These are phyloP conservation scores for Ecliptopera silaceata DNA, from an alignment of 2,888 invertebrate species.

Conservation along the genomic window DNA sequence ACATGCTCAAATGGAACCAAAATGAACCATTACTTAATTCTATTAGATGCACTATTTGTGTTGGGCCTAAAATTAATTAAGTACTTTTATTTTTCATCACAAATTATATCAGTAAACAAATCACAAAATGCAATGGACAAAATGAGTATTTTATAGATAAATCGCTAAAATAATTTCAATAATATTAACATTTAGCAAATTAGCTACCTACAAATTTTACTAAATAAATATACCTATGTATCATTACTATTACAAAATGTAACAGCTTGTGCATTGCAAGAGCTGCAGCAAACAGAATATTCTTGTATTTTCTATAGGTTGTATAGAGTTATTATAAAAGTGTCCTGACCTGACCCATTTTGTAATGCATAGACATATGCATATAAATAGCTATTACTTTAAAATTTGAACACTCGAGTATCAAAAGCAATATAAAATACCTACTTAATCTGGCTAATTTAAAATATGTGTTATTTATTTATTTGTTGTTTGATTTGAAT, in stretches of 20 bases:
- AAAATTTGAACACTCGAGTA: slow-evolving; percentile 47
- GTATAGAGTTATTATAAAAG: slow-evolving; percentile 15
- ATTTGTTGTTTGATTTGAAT: slow-evolving; percentile 18
- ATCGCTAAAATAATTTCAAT: slow-evolving; percentile 19
- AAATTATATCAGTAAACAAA: slow-evolving; percentile 30
- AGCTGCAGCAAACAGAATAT: slow-evolving; percentile 13
- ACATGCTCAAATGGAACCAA: slow-evolving; percentile 56
- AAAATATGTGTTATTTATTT: slow-evolving; percentile 29
- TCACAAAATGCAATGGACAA: slow-evolving; percentile 55
- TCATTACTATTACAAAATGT: slow-evolving; percentile 25
- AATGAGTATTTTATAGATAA: slow-evolving; percentile 48
- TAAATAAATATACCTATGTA: slow-evolving; percentile 41
- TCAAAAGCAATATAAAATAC: slow-evolving; percentile 18
- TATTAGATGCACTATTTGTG: slow-evolving; percentile 47
- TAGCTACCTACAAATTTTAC: slow-evolving; percentile 70
- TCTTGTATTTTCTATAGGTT: slow-evolving; percentile 13
- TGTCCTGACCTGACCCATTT: slow-evolving; percentile 1
- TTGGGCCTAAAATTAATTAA: slow-evolving; percentile 59
- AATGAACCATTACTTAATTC: slow-evolving; percentile 49
- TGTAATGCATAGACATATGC: slow-evolving; percentile 9
- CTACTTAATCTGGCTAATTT: slow-evolving; percentile 22
- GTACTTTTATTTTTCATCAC: slow-evolving; percentile 57
- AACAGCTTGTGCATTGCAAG: slow-evolving; percentile 23
- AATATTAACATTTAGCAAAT: slow-evolving; percentile 57
- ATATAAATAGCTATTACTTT: slow-evolving; percentile 30